Evolutionary conservation across 1,140 invertebrate genomes (phyloP), one percentile per base, ranked within the genome.

Genomic region (Musca vetustissima): DNA sequence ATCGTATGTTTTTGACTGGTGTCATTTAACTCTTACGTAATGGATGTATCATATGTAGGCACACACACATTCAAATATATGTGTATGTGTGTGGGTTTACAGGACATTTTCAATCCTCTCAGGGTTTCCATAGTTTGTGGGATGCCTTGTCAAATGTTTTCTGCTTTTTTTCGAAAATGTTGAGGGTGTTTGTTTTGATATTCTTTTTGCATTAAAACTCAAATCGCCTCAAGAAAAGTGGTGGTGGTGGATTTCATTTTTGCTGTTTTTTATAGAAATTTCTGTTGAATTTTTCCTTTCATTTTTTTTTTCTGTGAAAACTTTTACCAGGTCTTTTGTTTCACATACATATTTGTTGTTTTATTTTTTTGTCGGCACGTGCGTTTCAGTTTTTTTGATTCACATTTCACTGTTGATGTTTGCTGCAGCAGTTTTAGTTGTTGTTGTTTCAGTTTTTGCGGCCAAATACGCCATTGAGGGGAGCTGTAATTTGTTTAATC

Each of bases 21-120:
- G 24, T 57, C 53, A 57, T 57, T 57, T 57, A 57, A 57, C 53
- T 57, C 53, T 57, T 57, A 57, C 25, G 14, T n/a, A 57, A 57
- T 28, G 21, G 3, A 55, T 55, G 19, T 6, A 3, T 28, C 28
- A 28, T 28, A 28, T 28, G 28, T 43, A 43, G 36, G 6, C 36
- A 43, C 36, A 43, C 36, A 43, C 36, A 43, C 36, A 43, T 43
- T 8, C 36, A 43, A 1, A 43, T 2, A 6, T 43, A 11, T 43
- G 36, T 43, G 28, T 28, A 8, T 28, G 28, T 3, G 3, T 4
- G 28, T 28, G 28, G 28, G 3, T n/a, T n/a, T 28, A 28, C 3
- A 28, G 36, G 36, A 43, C 36, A 43, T 43, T 43, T 43, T 13
- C 36, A 43, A 43, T 43, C 6, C 36, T 43, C 36, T 11, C 6